Base-by-base conservation (phyloP, 2,888 invertebrate species). In the Hofmannophila pseudospretella region DNA sequence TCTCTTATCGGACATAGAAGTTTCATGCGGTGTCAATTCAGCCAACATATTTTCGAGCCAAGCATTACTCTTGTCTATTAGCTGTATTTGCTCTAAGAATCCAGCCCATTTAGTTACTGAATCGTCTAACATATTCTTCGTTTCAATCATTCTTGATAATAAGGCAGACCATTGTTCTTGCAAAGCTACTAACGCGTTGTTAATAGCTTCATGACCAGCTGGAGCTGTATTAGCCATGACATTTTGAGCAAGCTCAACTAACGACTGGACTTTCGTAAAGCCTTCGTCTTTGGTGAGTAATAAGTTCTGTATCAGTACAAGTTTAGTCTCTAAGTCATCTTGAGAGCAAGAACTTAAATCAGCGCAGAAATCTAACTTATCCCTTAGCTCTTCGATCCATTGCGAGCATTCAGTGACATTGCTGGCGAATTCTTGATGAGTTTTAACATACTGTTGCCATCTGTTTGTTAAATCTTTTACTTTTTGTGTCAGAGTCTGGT, bases 231-330 rank as follows among this genome's bases (percentile, higher is more conserved):
- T 97, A 0, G 95, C 95, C 57, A 97, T 84, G 0, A 97, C 95
- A 51, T 91, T 92, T 76, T 98, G 98, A 0, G 96, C 97, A 50
- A 95, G 77, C 59, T 97, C 97, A n/a, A 97, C 93, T 27, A 96
- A 90, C 33, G 91, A 90, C 64, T 98, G 96, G 19, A 97, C 93
- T 72, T 94, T 94, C 0, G 92, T 90, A 55, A 96, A 96, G 2
- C 97, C 97, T 81, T 96, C 96, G 54, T 98, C 98, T 76, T 97
- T 98, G 43, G 93, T 92, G n/a, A 97, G 79, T 31, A 96, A 84
- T 31, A 98, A 84, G 67, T 96, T 96, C 88, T 97, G 93, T 47
- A 94, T 93, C 8, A 92, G 91, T 39, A 94, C 93, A 56, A 96
- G 82, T 75, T 96, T 96, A 13, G 90, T 92, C 72, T 96, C 95